Evolutionary conservation across 2,797 vertebrate species (phyloP).

Genomic region (Rallus crepitans): DNA sequence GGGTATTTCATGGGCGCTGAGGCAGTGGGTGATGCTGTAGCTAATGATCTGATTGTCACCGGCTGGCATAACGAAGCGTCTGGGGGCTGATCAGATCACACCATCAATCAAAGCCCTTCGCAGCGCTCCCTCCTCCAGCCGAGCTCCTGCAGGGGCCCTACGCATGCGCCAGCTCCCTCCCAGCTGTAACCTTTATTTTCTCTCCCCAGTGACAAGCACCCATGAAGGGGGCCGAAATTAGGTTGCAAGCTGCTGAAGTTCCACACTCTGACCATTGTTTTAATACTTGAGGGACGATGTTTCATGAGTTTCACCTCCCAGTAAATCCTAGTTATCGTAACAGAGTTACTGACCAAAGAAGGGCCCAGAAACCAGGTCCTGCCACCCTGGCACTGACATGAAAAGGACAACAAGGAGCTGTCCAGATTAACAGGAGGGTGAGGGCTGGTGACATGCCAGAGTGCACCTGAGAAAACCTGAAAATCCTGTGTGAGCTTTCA

Average conservation of each 20-base stretch:
- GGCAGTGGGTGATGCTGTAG: not conserved
- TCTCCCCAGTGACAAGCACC: not conserved
- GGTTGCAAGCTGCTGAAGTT: not conserved
- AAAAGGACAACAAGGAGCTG: not conserved
- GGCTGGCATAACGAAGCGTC: not conserved
- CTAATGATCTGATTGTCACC: constrained; percentile 26
- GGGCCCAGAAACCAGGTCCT: not conserved
- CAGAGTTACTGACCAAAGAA: not conserved
- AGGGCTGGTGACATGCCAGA: not conserved
- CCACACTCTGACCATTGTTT: not conserved
- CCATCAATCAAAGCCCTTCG: not conserved
- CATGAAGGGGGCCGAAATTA: accelerated
- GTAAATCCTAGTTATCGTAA: not conserved
- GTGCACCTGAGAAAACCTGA: not conserved
- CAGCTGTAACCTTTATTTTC: not conserved
- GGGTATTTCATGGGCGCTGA: not conserved
- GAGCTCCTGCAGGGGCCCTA: not conserved
- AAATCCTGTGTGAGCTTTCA: not conserved
- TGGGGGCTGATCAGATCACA: not conserved
- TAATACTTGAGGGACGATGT: not conserved
- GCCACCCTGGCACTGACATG: not conserved
- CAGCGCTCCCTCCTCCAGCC: accelerated
- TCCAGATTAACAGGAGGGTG: not conserved
- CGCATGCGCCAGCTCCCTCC: not conserved
- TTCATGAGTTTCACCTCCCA: not conserved